Evolutionary conservation across 2,797 vertebrate genomes (phyloP).

Genomic region (Scleropages formosus): DNA sequence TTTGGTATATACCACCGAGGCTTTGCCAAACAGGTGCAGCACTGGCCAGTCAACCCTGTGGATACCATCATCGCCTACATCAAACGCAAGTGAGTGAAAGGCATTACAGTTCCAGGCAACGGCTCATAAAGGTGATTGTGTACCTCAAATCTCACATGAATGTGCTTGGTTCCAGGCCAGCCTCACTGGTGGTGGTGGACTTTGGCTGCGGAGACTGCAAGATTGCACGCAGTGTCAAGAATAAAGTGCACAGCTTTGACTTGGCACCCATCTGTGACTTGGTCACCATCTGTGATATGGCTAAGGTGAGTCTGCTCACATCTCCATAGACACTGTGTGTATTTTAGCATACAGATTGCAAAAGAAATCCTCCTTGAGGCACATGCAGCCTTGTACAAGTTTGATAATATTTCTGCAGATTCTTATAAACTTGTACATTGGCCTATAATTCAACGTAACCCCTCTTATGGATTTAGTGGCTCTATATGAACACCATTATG

Average conservation of each 20-base stretch:
- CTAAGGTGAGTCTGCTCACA: constrained; percentile 69
- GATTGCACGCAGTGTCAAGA: constrained; percentile 77
- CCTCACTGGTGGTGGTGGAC: constrained; percentile 85
- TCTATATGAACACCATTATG: too few species aligned
- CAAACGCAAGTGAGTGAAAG: constrained; percentile 67
- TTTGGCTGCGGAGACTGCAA: constrained; percentile 93
- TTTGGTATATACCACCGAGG: constrained; percentile 84
- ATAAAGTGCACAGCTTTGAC: constrained; percentile 89
- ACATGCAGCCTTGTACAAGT: background rate
- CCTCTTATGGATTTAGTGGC: too few species aligned
- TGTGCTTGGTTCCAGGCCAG: constrained; percentile 62
- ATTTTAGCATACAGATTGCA: background rate
- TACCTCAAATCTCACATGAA: too few species aligned
- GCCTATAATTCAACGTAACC: too few species aligned
- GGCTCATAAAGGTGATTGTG: background rate
- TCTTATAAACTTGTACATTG: background rate
- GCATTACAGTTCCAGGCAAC: background rate
- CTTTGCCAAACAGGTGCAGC: constrained; percentile 79
- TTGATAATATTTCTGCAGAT: background rate
- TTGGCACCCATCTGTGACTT: constrained; percentile 77
- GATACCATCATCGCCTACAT: constrained; percentile 77
- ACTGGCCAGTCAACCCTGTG: constrained; percentile 85
- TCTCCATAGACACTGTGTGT: too few species aligned
- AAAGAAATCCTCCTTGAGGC: background rate
- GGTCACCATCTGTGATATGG: constrained; percentile 90